Conservation (phyloP, 2,888 invertebrate genomes). For the Acronicta aceris region DNA sequence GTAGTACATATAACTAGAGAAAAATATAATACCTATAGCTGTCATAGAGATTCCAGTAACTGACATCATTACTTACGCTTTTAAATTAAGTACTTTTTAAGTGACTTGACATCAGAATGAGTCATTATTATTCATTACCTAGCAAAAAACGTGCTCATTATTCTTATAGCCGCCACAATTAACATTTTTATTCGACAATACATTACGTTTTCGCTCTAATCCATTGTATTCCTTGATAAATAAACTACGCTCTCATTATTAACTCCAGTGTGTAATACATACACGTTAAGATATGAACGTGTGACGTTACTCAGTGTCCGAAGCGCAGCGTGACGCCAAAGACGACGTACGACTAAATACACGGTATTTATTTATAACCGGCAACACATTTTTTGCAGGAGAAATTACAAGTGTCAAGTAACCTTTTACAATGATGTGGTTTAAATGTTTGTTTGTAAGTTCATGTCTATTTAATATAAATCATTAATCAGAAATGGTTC, state of each 20-base stretch:
- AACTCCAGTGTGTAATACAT: slow-evolving; percentile 30
- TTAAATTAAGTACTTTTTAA: slow-evolving; percentile 4
- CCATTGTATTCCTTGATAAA: slow-evolving; percentile 32
- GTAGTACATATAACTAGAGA: too few relatives aligned
- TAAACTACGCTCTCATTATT: slow-evolving; percentile 23
- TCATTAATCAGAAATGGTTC: slow-evolving; percentile 33
- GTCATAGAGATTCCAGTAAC: not conserved
- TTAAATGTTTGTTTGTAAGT: slow-evolving; percentile 23
- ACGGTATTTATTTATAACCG: slow-evolving; percentile 42
- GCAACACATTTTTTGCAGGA: slow-evolving; percentile 41
- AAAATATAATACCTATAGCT: not conserved
- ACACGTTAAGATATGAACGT: slow-evolving; percentile 29
- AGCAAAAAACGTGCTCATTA: slow-evolving; percentile 13
- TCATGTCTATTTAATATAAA: slow-evolving; percentile 29
- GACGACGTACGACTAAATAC: slow-evolving; percentile 44
- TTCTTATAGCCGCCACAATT: not conserved
- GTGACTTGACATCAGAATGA: slow-evolving; percentile 4
- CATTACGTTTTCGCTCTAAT: slow-evolving; percentile 26
- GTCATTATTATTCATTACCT: slow-evolving; percentile 3
- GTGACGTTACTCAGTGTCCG: slow-evolving; percentile 50
- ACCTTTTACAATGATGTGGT: slow-evolving; percentile 36
- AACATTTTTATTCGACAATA: slow-evolving; percentile 26
- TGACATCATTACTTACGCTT: not conserved
- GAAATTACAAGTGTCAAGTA: slow-evolving; percentile 39
- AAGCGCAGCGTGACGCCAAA: slow-evolving; percentile 46